Base-by-base conservation (phyloP, 1,140 invertebrate genomes). In the Aphelenchoides fujianensis region DNA sequence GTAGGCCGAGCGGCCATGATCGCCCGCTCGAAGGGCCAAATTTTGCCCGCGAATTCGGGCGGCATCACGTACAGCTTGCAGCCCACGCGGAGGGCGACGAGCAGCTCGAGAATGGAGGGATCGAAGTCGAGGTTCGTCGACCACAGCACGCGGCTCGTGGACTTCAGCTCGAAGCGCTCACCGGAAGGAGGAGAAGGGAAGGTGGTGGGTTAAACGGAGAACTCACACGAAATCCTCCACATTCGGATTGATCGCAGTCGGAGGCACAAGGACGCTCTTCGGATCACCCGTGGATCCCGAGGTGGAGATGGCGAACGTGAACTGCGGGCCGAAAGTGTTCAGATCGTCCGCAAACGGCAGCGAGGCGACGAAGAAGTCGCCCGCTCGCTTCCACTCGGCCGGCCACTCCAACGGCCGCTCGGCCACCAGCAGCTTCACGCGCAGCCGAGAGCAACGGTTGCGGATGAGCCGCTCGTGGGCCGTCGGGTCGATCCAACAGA, bases 81-180 rank as follows among this genome's bases (percentile, higher is more conserved):
- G 23, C 34, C 34, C 1, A 48, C 32, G 19, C 53, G 27, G 53
- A 36, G 23, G 12, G 32, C 31, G 12, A 66, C n/a, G 27, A 66
- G 31, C 32, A 66, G 3, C 63, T 66, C 63, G n/a, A 66, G 32
- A 16, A 66, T 41, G 12, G 63, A 66, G 12, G 63, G 63, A 66
- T 66, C 63, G 31, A 66, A 66, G 12, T 37, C 12, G 37, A 66
- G 53, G 12, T 16, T 12, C n/a, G 63, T 66, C 27, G 63, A 66
- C 63, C 63, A 66, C 36, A 66, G 37, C 7, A 66, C 23, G 0
- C 32, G 16, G 30, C 16, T 19, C n/a, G 12, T 36, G 27, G 9
- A 31, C 12, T 2, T 66, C 12, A 66, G 31, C 23, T 36, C 1
- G 53, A 66, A 66, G 53, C 16, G 63, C 31, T 34, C 31, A 2